Conservation (phyloP, 2,888 invertebrate species). For the Cyrtodaria siliqua region DNA sequence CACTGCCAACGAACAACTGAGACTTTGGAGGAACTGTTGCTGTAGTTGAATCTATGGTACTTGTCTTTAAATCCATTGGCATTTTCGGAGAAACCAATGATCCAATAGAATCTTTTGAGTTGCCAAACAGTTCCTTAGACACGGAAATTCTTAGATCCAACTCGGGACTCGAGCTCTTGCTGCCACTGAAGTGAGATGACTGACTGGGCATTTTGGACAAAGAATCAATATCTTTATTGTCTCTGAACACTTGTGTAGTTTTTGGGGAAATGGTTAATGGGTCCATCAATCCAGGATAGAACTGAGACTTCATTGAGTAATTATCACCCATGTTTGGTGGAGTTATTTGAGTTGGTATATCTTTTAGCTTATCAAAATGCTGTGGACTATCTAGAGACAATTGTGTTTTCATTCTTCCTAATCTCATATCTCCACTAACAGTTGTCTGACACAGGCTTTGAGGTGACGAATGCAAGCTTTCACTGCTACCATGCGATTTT, state of each 20-base stretch:
- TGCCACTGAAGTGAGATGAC: conserved; percentile 5
- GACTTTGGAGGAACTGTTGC: too few species aligned
- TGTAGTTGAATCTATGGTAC: too few species aligned
- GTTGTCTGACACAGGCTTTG: conserved; percentile 13
- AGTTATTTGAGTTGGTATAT: conserved; percentile 27
- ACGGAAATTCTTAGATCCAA: neutral
- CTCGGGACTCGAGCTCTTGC: conserved; percentile 26
- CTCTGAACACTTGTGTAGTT: conserved; percentile 22
- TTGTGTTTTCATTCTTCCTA: conserved; percentile 18
- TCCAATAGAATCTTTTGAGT: neutral
- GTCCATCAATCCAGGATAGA: conserved; percentile 45
- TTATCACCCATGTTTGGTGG: conserved; percentile 24
- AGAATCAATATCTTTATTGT: conserved; percentile 8
- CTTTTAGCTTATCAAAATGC: conserved; percentile 28
- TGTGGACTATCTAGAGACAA: conserved; percentile 19
- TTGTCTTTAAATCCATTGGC: neutral
- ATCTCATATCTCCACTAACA: conserved; percentile 16
- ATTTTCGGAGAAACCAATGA: neutral
- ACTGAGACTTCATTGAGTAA: conserved; percentile 32
- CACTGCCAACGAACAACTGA: too few species aligned
- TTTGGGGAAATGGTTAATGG: conserved; percentile 54
- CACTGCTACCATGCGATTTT: conserved; percentile 35
- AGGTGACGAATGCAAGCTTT: conserved; percentile 33
- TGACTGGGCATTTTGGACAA: conserved; percentile 17
- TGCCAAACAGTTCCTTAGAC: neutral